Conservation (phyloP, 2,888 invertebrate species). For the Eristalinus sepulchralis region DNA sequence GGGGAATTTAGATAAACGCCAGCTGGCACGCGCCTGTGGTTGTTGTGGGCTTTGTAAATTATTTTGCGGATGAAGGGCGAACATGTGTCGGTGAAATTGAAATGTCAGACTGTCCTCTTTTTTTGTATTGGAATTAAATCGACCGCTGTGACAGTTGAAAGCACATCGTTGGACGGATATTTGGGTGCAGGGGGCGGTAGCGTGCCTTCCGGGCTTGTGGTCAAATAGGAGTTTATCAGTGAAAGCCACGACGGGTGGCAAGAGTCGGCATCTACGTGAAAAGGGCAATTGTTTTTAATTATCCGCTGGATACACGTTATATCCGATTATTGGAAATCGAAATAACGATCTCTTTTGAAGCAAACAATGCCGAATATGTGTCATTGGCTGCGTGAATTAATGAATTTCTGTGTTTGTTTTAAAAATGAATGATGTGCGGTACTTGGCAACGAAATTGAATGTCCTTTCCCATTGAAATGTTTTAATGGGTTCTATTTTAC, state of each 20-base stretch:
- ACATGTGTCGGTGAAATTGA: slow-evolving; percentile 13
- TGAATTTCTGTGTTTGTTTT: not conserved
- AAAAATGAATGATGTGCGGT: no score
- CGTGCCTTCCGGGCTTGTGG: not conserved
- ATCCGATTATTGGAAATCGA: not conserved
- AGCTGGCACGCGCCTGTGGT: not conserved
- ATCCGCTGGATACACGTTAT: not conserved
- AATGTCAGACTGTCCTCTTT: slow-evolving; percentile 12
- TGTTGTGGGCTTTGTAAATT: slow-evolving; percentile 4
- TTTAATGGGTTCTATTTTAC: no score
- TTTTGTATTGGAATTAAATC: slow-evolving; percentile 10
- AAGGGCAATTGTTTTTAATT: not conserved
- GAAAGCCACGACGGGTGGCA: not conserved
- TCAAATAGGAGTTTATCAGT: not conserved
- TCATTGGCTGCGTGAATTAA: not conserved
- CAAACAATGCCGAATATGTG: not conserved
- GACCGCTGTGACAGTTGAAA: slow-evolving; percentile 3
- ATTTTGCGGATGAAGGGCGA: not conserved
- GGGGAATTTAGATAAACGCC: slow-evolving; percentile 8
- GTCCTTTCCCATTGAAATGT: no score
- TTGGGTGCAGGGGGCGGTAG: not conserved
- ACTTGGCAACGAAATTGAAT: no score
- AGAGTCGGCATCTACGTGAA: not conserved
- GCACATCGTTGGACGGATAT: not conserved
- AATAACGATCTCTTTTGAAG: not conserved